Base-by-base conservation (phyloP, 2,888 invertebrate genomes). In the Drosophila niveifrons region DNA sequence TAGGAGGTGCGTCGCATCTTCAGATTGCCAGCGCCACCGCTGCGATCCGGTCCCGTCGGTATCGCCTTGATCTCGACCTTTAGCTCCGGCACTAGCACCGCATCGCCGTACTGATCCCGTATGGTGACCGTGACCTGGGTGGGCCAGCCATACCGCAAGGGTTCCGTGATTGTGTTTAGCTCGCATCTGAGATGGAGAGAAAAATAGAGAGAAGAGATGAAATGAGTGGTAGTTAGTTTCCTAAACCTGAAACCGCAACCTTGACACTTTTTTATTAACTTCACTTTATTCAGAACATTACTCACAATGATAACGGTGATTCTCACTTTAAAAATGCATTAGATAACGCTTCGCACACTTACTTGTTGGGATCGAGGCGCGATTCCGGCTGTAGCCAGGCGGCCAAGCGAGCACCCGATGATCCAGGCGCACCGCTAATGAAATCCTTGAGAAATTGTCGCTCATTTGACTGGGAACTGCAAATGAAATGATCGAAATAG, bases 351-450 rank as follows among this genome's bases (percentile, higher is more conserved):
- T 23, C 2, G n/a, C n/a, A 11, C 2, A 62, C 88, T 74, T 72
- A 92, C 92, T 92, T 92, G 66, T 93, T 90, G 0, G 98, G 97
- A 92, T 98, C 98, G 51, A 98, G 96, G 78, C 96, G 96, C 28
- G 98, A 95, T 87, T 97, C 97, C 1, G 98, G 98, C 90, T 98
- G 97, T 63, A 99, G 93, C 98, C 99, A 99, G 90, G 97, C 95
- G 0, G 98, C 98, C 76, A 99, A 93, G 58, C 98, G 94, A 3
- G 98, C 98, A 0, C 99, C 99, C 1, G 97, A 97, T 0, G 95
- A 94, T 9, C 96, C 96, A 17, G 96, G 95, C 0, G 96, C 95
- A 63, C 98, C 97, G 34, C 95, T 94, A 53, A 99, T 97, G 91
- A 99, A 97, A 91, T 99, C 98, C 66, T 97, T 95, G 57, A 99